These are phyloP conservation scores for Bambusicola thoracicus DNA, from an alignment of 2,113 vertebrate species.

Conservation along the genomic window DNA sequence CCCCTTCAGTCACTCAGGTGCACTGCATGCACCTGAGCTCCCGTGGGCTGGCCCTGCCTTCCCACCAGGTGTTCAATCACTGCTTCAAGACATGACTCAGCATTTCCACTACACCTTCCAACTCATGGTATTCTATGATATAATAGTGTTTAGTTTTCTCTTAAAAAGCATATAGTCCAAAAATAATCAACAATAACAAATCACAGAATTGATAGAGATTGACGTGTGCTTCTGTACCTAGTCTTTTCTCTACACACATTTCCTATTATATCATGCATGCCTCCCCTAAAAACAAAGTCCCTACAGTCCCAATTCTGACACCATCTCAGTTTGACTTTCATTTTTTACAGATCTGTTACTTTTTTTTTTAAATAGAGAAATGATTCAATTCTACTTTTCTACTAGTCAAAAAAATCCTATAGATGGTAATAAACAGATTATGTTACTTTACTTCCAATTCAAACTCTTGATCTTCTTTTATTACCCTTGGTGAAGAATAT, in stretches of 20 bases:
- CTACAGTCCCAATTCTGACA: not conserved
- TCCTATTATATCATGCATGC: rapidly evolving
- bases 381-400: not conserved
- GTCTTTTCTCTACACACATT: not conserved
- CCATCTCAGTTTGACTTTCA: not conserved
- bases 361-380: not conserved
- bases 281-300: not conserved
- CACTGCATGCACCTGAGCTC: no score
- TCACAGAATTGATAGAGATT: not conserved
- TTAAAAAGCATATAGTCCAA: not conserved
- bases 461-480: not conserved
- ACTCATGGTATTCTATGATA: not conserved
- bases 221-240: rapidly evolving
- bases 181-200: not conserved
- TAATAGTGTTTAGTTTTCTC: not conserved
- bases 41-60: no score
- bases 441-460: not conserved
- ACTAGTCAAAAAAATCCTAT: not conserved
- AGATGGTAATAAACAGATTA: not conserved
- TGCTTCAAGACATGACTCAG: no score
- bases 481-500: not conserved
- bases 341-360: not conserved
- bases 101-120: not conserved
- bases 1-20: no score
- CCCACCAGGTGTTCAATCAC: no score